phyloP scores from a whole-genome alignment of 2,113 vertebrate genomes.

The Amphiprion percula region DNA sequence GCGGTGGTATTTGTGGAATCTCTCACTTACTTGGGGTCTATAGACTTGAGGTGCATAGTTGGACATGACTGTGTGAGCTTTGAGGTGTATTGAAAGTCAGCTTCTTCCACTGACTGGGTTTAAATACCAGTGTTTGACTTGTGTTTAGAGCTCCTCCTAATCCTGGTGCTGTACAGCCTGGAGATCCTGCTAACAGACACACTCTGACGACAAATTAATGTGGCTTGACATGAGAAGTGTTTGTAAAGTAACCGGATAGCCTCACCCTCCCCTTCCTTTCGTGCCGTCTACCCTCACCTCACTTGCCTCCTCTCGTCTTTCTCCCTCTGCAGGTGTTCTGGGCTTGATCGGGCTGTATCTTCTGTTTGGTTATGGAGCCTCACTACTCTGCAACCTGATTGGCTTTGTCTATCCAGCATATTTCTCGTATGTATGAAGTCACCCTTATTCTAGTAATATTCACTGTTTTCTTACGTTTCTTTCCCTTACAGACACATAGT shows the following conservation, averaged over 20 bases:
- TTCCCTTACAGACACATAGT: too few relatives aligned
- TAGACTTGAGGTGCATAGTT: not conserved
- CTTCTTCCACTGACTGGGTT: not conserved
- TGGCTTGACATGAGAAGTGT: conserved; percentile 7
- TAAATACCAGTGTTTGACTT: conserved; percentile 44
- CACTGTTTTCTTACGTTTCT: too few relatives aligned
- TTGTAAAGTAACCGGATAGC: conserved; percentile 41
- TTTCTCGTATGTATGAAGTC: conserved; percentile 88
- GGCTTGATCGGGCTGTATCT: conserved; percentile 88
- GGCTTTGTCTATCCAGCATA: conserved; percentile 95
- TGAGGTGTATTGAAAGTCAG: not conserved
- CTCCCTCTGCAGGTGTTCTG: conserved; percentile 80
- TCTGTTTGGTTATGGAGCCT: conserved; percentile 92
- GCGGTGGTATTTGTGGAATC: conserved; percentile 22
- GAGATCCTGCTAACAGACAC: conserved; percentile 54
- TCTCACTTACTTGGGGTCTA: not conserved
- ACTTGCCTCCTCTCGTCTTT: not conserved
- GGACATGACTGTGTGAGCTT: conserved; percentile 6
- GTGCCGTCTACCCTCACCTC: not conserved
- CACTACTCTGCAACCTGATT: conserved; percentile 94
- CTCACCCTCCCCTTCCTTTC: not conserved
- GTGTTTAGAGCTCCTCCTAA: conserved; percentile 40
- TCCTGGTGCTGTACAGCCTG: conserved; percentile 48
- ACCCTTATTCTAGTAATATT: not conserved
- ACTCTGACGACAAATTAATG: not conserved